These are phyloP conservation scores for Lymantria monacha DNA, from an alignment of 2,888 invertebrate genomes.

Conservation along the genomic window DNA sequence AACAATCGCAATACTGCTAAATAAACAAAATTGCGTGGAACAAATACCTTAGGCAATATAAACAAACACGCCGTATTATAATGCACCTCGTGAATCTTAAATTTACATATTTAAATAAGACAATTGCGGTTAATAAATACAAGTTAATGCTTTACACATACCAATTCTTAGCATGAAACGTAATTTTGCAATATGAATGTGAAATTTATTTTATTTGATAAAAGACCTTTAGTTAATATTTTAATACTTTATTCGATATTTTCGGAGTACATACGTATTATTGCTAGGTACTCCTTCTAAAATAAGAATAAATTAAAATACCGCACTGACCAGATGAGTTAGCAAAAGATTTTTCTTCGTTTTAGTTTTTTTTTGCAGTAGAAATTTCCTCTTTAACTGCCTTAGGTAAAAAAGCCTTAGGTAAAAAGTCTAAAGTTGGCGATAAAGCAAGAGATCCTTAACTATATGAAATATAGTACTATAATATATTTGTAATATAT, in stretches of 20 bases:
- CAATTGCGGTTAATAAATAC: conserved; percentile 4
- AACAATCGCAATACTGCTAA: too few relatives aligned
- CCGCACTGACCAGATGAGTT: too few relatives aligned
- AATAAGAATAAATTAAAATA: too few relatives aligned
- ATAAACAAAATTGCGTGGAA: too few relatives aligned
- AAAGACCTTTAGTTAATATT: not conserved
- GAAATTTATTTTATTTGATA: not conserved
- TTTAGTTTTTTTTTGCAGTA: not conserved
- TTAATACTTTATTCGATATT: too few relatives aligned
- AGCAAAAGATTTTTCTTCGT: not conserved
- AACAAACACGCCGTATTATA: not conserved
- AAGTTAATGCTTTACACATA: conserved; percentile 5
- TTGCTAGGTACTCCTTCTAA: too few relatives aligned
- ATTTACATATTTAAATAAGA: not conserved
- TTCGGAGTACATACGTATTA: too few relatives aligned
- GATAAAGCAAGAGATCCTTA: too few relatives aligned
- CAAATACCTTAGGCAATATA: not conserved
- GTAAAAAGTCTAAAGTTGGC: too few relatives aligned
- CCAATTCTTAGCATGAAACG: not conserved
- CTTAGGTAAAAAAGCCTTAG: too few relatives aligned
- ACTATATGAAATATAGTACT: too few relatives aligned
- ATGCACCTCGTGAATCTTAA: conserved; percentile 2
- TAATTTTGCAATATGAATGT: not conserved
- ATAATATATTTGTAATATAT: conserved; percentile 5
- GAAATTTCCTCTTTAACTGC: too few relatives aligned